Percentiles rank a stretch among this genome's conserved stretches.
phyloP scores from a whole-genome alignment of 2,888 invertebrate species.

The Ephialtes manifestator region DNA sequence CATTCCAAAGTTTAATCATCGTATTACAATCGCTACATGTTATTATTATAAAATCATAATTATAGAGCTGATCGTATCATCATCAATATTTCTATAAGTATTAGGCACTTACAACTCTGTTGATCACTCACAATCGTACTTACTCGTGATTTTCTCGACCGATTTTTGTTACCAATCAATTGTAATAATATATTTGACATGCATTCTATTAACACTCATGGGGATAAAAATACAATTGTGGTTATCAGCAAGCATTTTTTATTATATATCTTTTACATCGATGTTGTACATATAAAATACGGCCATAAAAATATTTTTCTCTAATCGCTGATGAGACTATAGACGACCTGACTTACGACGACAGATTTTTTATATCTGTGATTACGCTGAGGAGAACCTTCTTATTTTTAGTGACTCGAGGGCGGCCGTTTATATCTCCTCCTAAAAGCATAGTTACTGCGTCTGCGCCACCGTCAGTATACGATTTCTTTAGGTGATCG shows the following conservation, averaged over 20 bases:
- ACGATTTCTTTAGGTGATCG: constrained; percentile 39
- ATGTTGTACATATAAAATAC: constrained; percentile 5
- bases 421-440: constrained; percentile 21
- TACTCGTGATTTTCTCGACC: constrained; percentile 10
- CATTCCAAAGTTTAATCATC: no score
- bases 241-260: constrained; percentile 7
- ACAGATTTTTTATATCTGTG: neutral
- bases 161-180: neutral
- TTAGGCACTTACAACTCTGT: no score
- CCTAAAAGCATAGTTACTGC: constrained; percentile 41
- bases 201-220: neutral
- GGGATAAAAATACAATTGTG: neutral
- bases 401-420: constrained; percentile 39
- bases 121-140: neutral
- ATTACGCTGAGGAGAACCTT: constrained; percentile 6
- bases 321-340: neutral
- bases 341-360: neutral
- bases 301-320: neutral
- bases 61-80: no score
- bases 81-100: no score
- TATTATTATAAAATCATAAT: no score
- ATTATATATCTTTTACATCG: neutral
- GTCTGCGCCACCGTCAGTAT: constrained; percentile 23
- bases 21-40: no score
- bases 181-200: neutral